Evolutionary conservation across 2,888 invertebrate species (phyloP), one percentile per base, ranked within the genome.

Genomic region (Charanyca ferruginea): DNA sequence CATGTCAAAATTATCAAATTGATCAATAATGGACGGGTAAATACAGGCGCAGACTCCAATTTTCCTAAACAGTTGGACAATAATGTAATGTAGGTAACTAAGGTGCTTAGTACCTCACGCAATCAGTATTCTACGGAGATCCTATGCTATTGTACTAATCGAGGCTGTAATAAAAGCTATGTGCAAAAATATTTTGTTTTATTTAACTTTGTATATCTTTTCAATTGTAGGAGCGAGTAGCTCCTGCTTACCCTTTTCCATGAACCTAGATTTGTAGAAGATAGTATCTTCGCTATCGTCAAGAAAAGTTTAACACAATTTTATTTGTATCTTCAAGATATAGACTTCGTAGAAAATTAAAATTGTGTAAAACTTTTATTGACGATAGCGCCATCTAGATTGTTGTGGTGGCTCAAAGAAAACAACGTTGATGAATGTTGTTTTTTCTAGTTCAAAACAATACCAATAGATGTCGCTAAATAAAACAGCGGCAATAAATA

Each of bases 131-230:
- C 83, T 80, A 83, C 76, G 78, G 89, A 89, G 90, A 91, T 90
- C 91, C 89, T 91, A 84, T 75, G 68, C 67, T 85, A 69, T 69
- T 69, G 63, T 84, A 79, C 73, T 79, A 85, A 89, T 85, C 81
- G 91, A 93, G 92, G 92, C 92, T 93, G 90, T 91, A 91, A 92
- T 92, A 90, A 93, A 91, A 82, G 79, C 83, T 90, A 85, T 86
- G 83, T 86, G 87, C 65, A 73, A 82, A 69, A 63, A 16, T n/a
- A 11, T 41, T 62, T 66, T 71, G 72, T 87, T 84, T 87, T 83
- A 75, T 85, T 88, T 57, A 4, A 55, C 0, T 16, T 5, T 4
- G 1, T 13, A 9, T 35, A 38, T 16, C 38, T 16, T 13, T 16
- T 13, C 13, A 0, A 38, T 9, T 38, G 35, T 35, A 5, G 38